Evolutionary conservation across 2,888 invertebrate genomes (phyloP).

Genomic region (Clunio marinus): DNA sequence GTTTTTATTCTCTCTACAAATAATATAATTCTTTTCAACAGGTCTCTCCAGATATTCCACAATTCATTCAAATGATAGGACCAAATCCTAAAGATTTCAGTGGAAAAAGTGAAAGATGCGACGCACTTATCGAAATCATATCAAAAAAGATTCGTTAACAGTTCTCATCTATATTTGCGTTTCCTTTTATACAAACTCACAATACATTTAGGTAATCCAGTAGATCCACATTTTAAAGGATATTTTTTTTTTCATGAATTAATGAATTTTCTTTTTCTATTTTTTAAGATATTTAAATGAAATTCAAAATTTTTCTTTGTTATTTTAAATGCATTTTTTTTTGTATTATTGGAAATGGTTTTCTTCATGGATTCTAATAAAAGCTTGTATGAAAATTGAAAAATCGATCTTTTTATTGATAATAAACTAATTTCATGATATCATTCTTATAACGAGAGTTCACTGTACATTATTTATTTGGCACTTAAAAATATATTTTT

Average conservation of each 20-base stretch:
- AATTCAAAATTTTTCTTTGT: constrained; percentile 2
- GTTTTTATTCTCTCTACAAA: no score
- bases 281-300: no score
- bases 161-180: not conserved
- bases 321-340: constrained; percentile 20
- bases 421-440: no score
- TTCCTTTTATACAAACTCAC: constrained; percentile 5
- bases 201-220: not conserved
- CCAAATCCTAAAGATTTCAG: constrained; percentile 79
- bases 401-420: no score
- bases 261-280: no score
- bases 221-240: not conserved
- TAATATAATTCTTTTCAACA: constrained; percentile 50
- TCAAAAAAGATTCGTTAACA: constrained; percentile 59
- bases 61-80: constrained; percentile 85
- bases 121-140: constrained; percentile 74
- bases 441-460: no score
- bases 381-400: no score
- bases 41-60: constrained; percentile 81
- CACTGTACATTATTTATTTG: no score
- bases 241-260: no score
- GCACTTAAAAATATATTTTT: no score
- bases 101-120: constrained; percentile 74
- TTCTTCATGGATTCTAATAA: constrained; percentile 14
- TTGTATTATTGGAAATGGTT: constrained; percentile 5